Evolutionary conservation across 2,888 invertebrate genomes (phyloP).

Genomic region (Leucoma salicis): DNA sequence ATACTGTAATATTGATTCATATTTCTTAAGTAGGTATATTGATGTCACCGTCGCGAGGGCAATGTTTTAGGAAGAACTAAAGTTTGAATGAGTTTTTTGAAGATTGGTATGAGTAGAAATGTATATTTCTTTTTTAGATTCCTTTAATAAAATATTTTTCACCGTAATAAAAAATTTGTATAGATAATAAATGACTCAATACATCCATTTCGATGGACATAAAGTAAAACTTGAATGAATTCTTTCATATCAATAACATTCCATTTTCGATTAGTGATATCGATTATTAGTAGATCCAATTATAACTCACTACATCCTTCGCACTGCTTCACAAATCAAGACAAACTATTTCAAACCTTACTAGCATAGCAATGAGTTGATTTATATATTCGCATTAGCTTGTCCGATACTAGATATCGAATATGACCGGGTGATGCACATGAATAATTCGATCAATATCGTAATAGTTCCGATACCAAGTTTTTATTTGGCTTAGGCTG

Average conservation of each 20-base stretch:
- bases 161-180: too few species aligned
- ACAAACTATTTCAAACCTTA: conserved; percentile 32
- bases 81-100: too few species aligned
- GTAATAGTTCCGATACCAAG: neutral
- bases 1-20: too few species aligned
- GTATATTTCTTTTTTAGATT: too few species aligned
- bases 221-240: too few species aligned
- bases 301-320: conserved; percentile 52
- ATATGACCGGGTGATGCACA: conserved; percentile 68
- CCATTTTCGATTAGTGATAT: conserved; percentile 35
- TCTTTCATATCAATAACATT: conserved; percentile 7
- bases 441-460: conserved; percentile 68
- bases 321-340: conserved; percentile 15
- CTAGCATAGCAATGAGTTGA: conserved; percentile 8
- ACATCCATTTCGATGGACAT: too few species aligned
- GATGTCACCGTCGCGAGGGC: too few species aligned
- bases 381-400: conserved; percentile 2
- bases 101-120: too few species aligned
- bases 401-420: conserved; percentile 43
- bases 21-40: too few species aligned
- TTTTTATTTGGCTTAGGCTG: conserved; percentile 2
- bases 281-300: conserved; percentile 57
- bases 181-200: too few species aligned
- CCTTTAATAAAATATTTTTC: too few species aligned
- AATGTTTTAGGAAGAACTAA: too few species aligned